Conservation (phyloP, 2,113 vertebrate species). For the Bujurquina vittata region DNA sequence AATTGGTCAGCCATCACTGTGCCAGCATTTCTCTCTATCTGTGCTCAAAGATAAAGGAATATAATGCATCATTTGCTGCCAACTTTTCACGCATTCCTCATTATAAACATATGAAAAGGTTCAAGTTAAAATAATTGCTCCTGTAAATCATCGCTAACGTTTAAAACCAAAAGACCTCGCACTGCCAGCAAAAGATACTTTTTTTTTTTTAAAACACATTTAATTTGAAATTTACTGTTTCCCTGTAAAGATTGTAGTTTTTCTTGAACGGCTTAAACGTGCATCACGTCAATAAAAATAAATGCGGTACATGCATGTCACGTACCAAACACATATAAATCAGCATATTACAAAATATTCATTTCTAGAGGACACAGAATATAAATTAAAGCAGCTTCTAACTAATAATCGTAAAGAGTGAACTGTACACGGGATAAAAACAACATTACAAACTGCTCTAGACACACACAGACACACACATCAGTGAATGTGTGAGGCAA, state of each 20-base stretch:
- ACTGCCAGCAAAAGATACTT: background rate
- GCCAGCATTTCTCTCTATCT: background rate
- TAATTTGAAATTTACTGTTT: background rate
- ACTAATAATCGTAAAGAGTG: background rate
- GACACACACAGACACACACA: background rate
- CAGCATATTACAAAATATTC: background rate
- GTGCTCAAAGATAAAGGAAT: conserved; percentile 6
- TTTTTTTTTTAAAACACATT: background rate
- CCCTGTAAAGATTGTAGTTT: background rate
- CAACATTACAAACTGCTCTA: background rate
- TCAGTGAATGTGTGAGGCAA: background rate
- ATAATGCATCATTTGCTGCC: background rate
- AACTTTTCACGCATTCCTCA: background rate
- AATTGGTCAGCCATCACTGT: conserved; percentile 8
- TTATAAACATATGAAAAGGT: conserved; percentile 6
- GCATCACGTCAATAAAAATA: conserved; percentile 21
- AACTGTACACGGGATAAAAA: conserved; percentile 25
- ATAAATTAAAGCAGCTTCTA: conserved; percentile 46
- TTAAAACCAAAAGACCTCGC: conserved; percentile 11
- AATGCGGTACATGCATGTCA: background rate
- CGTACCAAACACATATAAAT: conserved; percentile 9
- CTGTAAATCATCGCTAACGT: background rate
- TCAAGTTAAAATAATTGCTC: background rate
- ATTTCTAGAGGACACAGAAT: background rate
- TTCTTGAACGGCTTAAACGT: background rate